phyloP scores from a whole-genome alignment of 2,113 vertebrate genomes.

The Xiphophorus couchianus region DNA sequence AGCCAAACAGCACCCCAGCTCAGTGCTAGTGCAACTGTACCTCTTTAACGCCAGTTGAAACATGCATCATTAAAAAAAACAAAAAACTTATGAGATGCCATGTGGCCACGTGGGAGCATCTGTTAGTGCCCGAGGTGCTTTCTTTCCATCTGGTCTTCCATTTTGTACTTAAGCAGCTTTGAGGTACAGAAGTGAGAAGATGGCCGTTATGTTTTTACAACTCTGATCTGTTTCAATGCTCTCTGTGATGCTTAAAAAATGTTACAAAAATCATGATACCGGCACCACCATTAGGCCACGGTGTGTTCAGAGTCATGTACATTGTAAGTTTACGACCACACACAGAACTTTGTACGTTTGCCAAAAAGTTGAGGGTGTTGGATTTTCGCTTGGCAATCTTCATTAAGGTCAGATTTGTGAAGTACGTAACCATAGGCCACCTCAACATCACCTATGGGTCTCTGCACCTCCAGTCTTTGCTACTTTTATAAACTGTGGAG shows the following conservation, averaged over 20 bases:
- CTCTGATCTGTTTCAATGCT: not conserved
- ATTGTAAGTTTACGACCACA: not conserved
- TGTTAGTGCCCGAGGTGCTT: constrained; percentile 53
- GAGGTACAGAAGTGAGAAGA: constrained; percentile 40
- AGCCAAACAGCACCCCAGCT: not conserved
- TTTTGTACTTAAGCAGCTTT: constrained; percentile 56
- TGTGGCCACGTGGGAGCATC: constrained; percentile 54
- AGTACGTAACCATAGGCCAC: not conserved
- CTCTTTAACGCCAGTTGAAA: constrained; percentile 1
- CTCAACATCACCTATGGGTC: not conserved
- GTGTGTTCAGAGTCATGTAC: too few relatives aligned
- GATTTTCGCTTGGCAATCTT: not conserved
- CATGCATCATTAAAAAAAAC: constrained; percentile 5
- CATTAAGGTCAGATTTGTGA: not conserved
- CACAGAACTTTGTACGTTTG: not conserved
- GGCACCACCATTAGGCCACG: too few relatives aligned
- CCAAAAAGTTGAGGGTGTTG: too few relatives aligned
- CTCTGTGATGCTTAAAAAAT: not conserved
- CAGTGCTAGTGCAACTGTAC: not conserved
- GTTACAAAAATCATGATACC: too few relatives aligned
- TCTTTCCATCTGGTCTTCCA: constrained; percentile 58
- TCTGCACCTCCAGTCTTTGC: not conserved
- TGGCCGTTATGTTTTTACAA: constrained; percentile 26
- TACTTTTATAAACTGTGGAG: too few relatives aligned
- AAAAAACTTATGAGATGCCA: constrained; percentile 24